Base-by-base conservation (phyloP, 2,888 invertebrate species). In the Mythimna impura region DNA sequence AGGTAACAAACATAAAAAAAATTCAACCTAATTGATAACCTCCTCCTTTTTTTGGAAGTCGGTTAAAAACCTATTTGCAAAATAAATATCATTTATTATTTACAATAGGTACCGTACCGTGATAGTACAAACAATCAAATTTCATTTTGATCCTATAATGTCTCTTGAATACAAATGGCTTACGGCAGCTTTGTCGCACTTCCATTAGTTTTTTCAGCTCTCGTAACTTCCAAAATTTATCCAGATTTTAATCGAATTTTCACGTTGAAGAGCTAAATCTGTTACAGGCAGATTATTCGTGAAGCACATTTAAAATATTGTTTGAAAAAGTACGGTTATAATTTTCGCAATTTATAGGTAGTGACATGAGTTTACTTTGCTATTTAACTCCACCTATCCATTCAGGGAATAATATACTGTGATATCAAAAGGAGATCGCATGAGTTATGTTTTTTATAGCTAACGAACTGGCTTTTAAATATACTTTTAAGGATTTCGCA, bases 171-270 rank as follows among this genome's bases (percentile, higher is more conserved):
- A 57, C 60, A 80, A 72, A 64, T 17, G 43, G 17, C 12, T 14
- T 12, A 20, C 2, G 17, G 34, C 30, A 36, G 55, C 55, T 58
- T 34, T 20, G 43, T 8, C 20, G 20, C 25, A 64, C 20, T 63
- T 58, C n/a, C 34, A 79, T 73, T 62, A 17, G 43, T 61, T 73
- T 74, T 74, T 65, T 50, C 55, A 54, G 34, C 43, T 25, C 22
- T 66, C 68, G 1, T 14, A 63, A 50, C 14, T 25, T 52, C 9
- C 40, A 70, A 22, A 20, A 3, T 55, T 55, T 17, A 22, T 22
- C 14, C 30, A 7, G 30, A 40, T 76, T 63, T 62, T 22, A 78
- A 78, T 78, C 55, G 47, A 63, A 63, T 65, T 25, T 47, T 55
- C 47, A 61, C 25, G 60, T 55, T 55, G 47, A 61, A 54, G 36